Base-by-base conservation (phyloP, 2,888 invertebrate genomes). In the Allophyes oxyacanthae region DNA sequence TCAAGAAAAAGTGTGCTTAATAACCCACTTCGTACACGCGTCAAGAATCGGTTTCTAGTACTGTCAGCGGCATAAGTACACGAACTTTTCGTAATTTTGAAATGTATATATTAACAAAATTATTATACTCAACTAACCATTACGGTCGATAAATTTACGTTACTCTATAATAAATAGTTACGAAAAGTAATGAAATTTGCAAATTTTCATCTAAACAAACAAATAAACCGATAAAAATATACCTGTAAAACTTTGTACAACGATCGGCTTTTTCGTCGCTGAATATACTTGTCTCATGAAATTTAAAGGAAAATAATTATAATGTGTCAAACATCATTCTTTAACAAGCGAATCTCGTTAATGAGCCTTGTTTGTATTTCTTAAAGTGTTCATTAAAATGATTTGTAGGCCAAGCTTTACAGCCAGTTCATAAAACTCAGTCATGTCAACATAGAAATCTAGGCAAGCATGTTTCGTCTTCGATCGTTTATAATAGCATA, bases 381-480 rank as follows among this genome's bases (percentile, higher is more conserved):
- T 63, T 68, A 42, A 55, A 46, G 28, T 25, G 20, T 34, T 44
- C 44, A 59, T 59, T 53, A 46, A 52, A 53, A 53, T 60, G 55
- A 26, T 20, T 20, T 20, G 56, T 60, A 60, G 43, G 51, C 14
- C 48, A 7, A 25, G 30, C 26, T 51, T 49, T 57, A 34, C 43
- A 42, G 26, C 32, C 36, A 45, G 48, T 25, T 26, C 25, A 43
- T 41, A 55, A 45, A 37, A 41, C 64, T 52, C 41, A 51, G 49
- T 46, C 64, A 43, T 64, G 59, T 59, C 53, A 57, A 15, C 37
- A 20, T 71, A 75, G 62, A 72, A 75, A 72, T 75, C 75, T 66
- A 75, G 72, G 58, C 52, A 61, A 72, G 55, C 60, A 30, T 52
- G 72, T 71, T 75, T 71, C 46, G 37, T 70, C 67, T 75, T 63